A percentile compares a stretch with the other conserved stretches of the same genome.
Conservation (phyloP, 2,113 vertebrate genomes). For the Nyctibius bracteatus region DNA sequence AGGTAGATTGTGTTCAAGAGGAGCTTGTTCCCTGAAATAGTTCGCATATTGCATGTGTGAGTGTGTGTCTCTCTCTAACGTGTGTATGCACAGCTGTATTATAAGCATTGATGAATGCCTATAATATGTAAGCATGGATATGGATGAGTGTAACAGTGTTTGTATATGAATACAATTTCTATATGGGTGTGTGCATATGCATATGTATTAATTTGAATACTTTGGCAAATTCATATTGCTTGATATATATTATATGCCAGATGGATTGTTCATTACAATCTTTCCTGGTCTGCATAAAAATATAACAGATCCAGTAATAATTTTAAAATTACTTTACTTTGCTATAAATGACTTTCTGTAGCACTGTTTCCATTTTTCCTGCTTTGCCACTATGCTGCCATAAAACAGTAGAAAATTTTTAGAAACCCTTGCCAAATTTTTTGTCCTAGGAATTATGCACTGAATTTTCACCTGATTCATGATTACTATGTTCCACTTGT, state of each 20-base stretch:
- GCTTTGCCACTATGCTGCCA: neutral
- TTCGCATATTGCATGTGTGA: neutral
- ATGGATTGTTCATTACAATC: neutral
- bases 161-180: neutral
- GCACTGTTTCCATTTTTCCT: neutral
- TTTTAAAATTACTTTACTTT: neutral
- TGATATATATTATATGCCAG: neutral
- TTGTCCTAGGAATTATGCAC: neutral
- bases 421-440: neutral
- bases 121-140: neutral
- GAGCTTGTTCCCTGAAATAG: neutral
- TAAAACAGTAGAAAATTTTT: neutral
- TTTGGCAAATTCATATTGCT: neutral
- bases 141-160: neutral
- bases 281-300: neutral
- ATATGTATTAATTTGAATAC: neutral
- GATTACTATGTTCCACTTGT: neutral
- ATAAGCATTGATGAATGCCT: neutral
- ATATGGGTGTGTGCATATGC: neutral
- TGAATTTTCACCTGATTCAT: constrained; percentile 17
- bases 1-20: neutral
- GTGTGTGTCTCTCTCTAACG: neutral
- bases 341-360: neutral
- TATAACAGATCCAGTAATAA: neutral
- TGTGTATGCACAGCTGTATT: neutral